Evolutionary conservation across 2,888 invertebrate genomes (phyloP), one percentile per base, ranked within the genome.

Genomic region (Dolichopus griseipennis): DNA sequence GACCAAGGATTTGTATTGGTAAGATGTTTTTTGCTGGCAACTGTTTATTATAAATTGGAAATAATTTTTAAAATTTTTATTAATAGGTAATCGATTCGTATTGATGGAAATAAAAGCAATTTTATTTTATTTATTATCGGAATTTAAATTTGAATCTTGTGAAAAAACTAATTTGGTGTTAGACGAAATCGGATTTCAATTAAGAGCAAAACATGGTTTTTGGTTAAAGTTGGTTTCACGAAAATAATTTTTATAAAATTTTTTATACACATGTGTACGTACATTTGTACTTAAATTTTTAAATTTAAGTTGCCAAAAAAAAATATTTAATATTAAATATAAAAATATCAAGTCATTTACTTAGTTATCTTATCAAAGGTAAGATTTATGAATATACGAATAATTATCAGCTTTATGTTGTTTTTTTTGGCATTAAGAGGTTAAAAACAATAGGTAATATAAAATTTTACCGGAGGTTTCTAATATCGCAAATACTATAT

Each of bases 1-100:
- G 88, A 7, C 86, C 87, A 0, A 82, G 87, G 70, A 85, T 82
- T 73, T 88, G 88, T 72, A 85, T 88, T 64, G 88, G 86, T 79
- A 69, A 72, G 72, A 52, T 12, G 1, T 37, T 37, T 10, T 37
- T 37, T 27, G 2, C 5, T 27, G 2, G 27, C n/a, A n/a, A n/a
- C n/a, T n/a, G 37, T 10, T 10, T 37, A 7, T 1, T 37, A 18
- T 52, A 4, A 12, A 12, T 18, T n/a, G 9, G 2, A 52, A 52
- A 52, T 52, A 2, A 52, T 52, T 52, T 52, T 12, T 3, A 10
- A 9, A 10, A 33, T 27, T 52, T 52, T 18, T 2, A 12, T 22
- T 27, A 5, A 27, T 4, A 8, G 72, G 70, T 20, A 66, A 66
- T 2, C 67, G 72, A 64, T 72, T 73, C 27, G 73, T 72, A 10